These are phyloP conservation scores for Scolanthus callimorphus DNA, from an alignment of 92 coral and sea anemone species.

Conservation along the genomic window DNA sequence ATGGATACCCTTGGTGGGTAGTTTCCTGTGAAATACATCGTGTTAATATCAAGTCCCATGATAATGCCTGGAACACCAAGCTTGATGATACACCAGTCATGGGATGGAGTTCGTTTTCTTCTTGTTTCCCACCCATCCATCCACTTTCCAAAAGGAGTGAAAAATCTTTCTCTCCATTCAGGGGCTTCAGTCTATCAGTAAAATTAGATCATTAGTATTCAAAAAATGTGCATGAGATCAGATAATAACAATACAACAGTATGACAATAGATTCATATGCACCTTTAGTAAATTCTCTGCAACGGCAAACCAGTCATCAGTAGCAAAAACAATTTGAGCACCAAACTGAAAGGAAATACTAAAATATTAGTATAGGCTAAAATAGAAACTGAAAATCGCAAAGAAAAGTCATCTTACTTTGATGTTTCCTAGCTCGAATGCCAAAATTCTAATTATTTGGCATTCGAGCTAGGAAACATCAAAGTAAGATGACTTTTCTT, in stretches of 20 bases:
- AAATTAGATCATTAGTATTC: not conserved
- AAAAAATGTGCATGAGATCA: not conserved
- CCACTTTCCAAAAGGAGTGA: conserved; percentile 82
- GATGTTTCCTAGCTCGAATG: no score
- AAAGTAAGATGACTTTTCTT: no score
- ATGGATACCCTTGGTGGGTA: conserved; percentile 75
- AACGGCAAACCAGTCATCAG: conserved; percentile 87
- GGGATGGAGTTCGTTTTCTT: conserved; percentile 70
- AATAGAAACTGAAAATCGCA: not conserved
- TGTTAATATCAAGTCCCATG: conserved; percentile 73
- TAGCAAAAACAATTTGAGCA: conserved; percentile 61
- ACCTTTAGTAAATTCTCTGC: conserved; percentile 82
- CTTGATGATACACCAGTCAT: conserved; percentile 84
- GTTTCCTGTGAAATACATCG: conserved; percentile 79
- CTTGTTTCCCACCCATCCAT: conserved; percentile 98
- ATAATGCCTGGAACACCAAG: conserved; percentile 77
- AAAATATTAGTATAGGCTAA: not conserved
- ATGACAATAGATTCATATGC: no score
- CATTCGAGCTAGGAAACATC: no score
- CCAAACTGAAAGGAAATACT: conserved; percentile 37
- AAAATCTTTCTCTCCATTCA: conserved; percentile 79
- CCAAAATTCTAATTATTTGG: no score
- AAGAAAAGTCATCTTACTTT: no score
- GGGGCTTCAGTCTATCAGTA: conserved; percentile 39
- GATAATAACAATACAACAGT: not conserved